Conservation (phyloP, 2,113 vertebrate genomes). For the Entomyzon cyanotis region DNA sequence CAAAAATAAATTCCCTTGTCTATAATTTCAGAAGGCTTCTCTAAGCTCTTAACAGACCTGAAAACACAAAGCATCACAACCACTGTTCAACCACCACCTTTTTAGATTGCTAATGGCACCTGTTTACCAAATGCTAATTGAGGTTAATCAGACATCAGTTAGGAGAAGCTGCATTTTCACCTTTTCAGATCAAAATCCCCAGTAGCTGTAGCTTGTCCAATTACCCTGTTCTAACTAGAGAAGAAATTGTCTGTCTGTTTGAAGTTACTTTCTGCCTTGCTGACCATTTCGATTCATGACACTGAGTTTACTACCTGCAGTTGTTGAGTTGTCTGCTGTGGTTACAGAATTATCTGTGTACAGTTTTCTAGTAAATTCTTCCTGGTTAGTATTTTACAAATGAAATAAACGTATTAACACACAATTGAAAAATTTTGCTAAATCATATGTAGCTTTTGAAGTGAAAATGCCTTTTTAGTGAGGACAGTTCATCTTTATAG, state of each 20-base stretch:
- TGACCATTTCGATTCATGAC: fast-evolving
- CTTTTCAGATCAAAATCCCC: constrained; percentile 40
- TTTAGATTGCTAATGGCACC: neutral
- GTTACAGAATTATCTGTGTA: neutral
- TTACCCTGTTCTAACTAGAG: neutral
- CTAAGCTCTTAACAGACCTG: neutral
- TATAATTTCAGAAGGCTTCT: neutral
- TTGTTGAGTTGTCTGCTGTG: neutral
- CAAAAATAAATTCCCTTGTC: neutral
- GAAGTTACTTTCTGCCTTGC: neutral
- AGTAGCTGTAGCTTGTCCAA: neutral
- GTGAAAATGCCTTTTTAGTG: neutral
- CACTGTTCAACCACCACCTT: fast-evolving
- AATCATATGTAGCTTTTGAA: neutral
- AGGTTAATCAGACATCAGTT: constrained; percentile 61
- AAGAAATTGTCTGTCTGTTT: neutral
- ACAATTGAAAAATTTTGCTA: neutral
- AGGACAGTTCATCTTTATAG: neutral
- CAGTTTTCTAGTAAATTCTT: neutral
- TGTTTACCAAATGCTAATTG: neutral
- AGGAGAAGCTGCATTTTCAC: constrained; percentile 39
- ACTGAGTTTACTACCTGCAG: neutral
- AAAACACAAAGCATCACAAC: neutral
- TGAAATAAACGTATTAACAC: neutral
- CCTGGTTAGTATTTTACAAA: neutral